Evolutionary conservation across 2,888 invertebrate species (phyloP), one percentile per base, ranked within the genome.

Genomic region (Rotaria sp.): DNA sequence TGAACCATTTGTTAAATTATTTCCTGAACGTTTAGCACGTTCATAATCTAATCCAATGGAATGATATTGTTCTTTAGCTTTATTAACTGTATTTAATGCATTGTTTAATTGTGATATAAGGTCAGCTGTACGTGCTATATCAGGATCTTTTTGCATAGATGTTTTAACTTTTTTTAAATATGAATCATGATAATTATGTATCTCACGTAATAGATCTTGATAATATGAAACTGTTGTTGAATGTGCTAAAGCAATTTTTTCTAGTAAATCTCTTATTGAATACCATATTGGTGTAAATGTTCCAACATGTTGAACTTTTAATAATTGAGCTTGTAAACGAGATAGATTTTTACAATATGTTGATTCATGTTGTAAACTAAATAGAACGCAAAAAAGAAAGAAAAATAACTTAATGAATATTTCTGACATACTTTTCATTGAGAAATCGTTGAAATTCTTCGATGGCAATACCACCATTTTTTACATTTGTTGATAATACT

Each of bases 21-120:
- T 38, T 41, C 41, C 41, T n/a, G 26, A 11, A 45, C 80, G 80
- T 59, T 80, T 85, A 13, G 48, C 21, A 21, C 85, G 85, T 50
- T 86, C 86, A 57, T 85, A 86, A 24, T 86, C 86, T 45, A 52
- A 35, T 52, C 85, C 75, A 55, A 86, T 35, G 3, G 75, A 52
- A 52, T 86, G 85, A 84, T 86, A 86, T 52, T 86, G 86, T 55
- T 86, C 86, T 41, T 84, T 75, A 21, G 85, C 35, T 59, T 86
- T 86, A 74, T 85, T 84, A 13, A 86, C 41, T 11, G 41, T 48
- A 30, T 52, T 35, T 21, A 50, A 74, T 24, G 41, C 18, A n/a
- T 85, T 75, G 38, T 86, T 50, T 24, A 84, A 86, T 35, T 57
- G 74, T 41, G 67, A 50, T 8, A 86, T 75, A 1, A 86, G 50